A percentile compares a stretch with the other conserved stretches of the same genome.
phyloP scores from a whole-genome alignment of 1,140 invertebrate species.

The Rhagoletis zephyria region DNA sequence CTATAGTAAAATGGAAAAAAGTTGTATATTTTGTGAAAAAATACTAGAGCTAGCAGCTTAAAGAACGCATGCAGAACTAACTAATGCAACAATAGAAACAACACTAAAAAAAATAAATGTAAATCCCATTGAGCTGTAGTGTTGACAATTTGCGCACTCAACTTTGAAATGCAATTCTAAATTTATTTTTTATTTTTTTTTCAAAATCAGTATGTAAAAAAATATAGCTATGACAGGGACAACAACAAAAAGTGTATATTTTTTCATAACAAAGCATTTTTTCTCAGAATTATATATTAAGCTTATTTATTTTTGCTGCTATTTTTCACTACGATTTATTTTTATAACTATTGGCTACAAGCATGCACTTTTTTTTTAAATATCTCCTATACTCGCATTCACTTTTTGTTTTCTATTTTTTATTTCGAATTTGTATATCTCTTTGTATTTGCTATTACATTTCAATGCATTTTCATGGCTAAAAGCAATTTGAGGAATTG shows the following conservation, averaged over 20 bases:
- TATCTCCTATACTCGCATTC: background rate
- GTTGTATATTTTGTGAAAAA: too few relatives aligned
- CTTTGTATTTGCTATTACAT: conserved; percentile 17
- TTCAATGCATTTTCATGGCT: conserved; percentile 40
- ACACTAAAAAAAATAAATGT: background rate
- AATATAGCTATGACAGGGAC: too few relatives aligned
- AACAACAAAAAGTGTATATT: background rate
- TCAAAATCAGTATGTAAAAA: background rate
- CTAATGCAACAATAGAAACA: too few relatives aligned
- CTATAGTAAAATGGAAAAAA: too few relatives aligned
- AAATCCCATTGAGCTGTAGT: background rate
- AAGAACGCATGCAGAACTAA: too few relatives aligned
- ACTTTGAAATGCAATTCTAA: conserved; percentile 41
- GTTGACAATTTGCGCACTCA: conserved; percentile 18
- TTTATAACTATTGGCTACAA: background rate
- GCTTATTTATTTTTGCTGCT: background rate
- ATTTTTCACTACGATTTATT: background rate
- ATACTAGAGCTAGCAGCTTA: too few relatives aligned
- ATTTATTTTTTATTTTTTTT: conserved; percentile 42
- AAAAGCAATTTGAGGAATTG: conserved; percentile 50
- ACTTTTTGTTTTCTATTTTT: conserved; percentile 54
- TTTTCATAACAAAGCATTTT: background rate
- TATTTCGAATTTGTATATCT: conserved; percentile 35
- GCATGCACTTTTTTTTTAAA: background rate
- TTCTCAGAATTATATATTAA: too few relatives aligned